Evolutionary conservation across 2,113 vertebrate genomes (phyloP).

Genomic region (Phyllostomus discolor): DNA sequence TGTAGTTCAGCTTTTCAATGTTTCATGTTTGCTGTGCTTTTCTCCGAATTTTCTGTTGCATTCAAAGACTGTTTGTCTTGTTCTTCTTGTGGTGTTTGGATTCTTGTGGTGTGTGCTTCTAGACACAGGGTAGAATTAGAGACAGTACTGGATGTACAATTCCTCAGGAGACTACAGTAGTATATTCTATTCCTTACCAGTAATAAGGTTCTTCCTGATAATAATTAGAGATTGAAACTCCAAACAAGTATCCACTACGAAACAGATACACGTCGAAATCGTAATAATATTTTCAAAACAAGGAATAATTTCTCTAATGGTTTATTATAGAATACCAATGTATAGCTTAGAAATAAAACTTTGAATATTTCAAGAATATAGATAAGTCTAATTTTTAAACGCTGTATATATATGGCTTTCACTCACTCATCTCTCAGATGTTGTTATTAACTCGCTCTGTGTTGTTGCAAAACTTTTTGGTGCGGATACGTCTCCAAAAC

Average conservation of each 20-base stretch:
- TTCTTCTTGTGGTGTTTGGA: slow-evolving; percentile 92
- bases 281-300: slow-evolving; percentile 95
- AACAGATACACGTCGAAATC: slow-evolving; percentile 89
- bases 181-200: slow-evolving; percentile 88
- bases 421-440: slow-evolving; percentile 87
- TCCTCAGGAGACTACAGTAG: slow-evolving; percentile 92
- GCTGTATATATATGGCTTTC: slow-evolving; percentile 98
- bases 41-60: slow-evolving; percentile 88
- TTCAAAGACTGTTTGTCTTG: slow-evolving; percentile 90
- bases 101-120: slow-evolving; percentile 93
- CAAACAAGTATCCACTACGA: slow-evolving; percentile 87
- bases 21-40: slow-evolving; percentile 96
- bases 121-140: slow-evolving; percentile 96
- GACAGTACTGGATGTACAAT: slow-evolving; percentile 93
- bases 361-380: slow-evolving; percentile 95
- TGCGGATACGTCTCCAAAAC: slow-evolving; percentile 89
- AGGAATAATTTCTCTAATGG: slow-evolving; percentile 96
- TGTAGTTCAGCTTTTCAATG: slow-evolving; percentile 94
- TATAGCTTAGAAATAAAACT: slow-evolving; percentile 97
- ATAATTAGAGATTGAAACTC: slow-evolving; percentile 89
- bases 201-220: slow-evolving; percentile 91
- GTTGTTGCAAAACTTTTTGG: slow-evolving; percentile 89
- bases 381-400: slow-evolving; percentile 92
- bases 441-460: slow-evolving; percentile 91
- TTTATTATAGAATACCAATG: slow-evolving; percentile 97